Base-by-base conservation (phyloP, 2,888 invertebrate species). In the Spodoptera exigua region DNA sequence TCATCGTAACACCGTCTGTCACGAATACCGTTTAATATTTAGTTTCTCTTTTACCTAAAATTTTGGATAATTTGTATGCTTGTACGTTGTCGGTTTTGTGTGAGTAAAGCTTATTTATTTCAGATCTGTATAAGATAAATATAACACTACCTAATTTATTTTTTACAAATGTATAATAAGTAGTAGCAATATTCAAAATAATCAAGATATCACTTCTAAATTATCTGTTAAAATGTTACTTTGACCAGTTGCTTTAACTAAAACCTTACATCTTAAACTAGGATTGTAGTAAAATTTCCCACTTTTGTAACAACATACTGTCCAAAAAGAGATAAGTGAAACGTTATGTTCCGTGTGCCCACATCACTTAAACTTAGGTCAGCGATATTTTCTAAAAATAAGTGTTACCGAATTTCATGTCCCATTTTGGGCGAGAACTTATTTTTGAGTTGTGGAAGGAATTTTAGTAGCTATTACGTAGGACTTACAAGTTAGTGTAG, bases 401-500 rank as follows among this genome's bases (percentile, higher is more conserved):
- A 35, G 51, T 51, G 45, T 60, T 58, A 67, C 61, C 32, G 40
- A 76, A 79, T 74, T 66, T 70, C 65, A 60, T 65, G 72, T 69
- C 71, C 74, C 68, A 73, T 64, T 56, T 9, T 47, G 47, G 21
- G 7, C 21, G 53, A 51, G 61, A 69, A 80, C 76, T 80, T 81
- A 78, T 84, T 84, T 84, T 82, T 76, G 76, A 77, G 58, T 77
- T 78, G 48, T 56, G 62, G 61, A 70, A 72, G 64, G 67, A 74
- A 82, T 81, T 78, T 80, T 73, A 67, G 76, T 78, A 70, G 71
- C 76, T 73, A 75, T 78, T 78, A 79, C 74, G 74, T 62, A 65
- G 70, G 72, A 81, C 78, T 82, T 81, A 79, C 79, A 87, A 86
- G 82, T 84, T 86, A 75, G 78, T 59, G 41, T 80, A 77, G 78